Base-by-base conservation (phyloP, 1,140 invertebrate genomes). In the Drosophila auraria region DNA sequence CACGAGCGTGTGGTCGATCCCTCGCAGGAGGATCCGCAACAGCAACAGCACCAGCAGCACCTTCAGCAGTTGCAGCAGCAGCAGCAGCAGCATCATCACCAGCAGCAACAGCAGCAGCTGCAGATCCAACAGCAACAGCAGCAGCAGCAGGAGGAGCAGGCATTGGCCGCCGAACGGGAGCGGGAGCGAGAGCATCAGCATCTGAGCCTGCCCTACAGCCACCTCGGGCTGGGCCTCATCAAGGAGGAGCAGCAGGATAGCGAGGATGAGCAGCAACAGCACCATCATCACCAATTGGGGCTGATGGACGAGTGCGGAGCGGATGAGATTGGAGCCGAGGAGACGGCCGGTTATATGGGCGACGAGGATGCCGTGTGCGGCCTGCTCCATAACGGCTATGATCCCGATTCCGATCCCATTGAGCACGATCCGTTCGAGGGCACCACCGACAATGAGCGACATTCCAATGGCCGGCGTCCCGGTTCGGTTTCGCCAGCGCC, bases 1-100 rank as follows among this genome's bases (percentile, higher is more conserved):
- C 91, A 92, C 23, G 91, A 92, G 59, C 91, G 91, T 17, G 89
- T 92, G 25, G 80, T 87, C 12, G 91, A 92, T 68, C 89, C 73
- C n/a, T 27, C 83, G 27, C 69, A 51, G 20, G 91, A 92, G 58
- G 83, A 92, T 50, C 72, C 75, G 9, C 71, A 78, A 5, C 70
- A 68, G 3, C 81, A 73, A 8, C 83, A 80, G 11, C 51, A 53
- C 7, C 68, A 62, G 5, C 77, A 59, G 2, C 77, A 74, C 0
- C 57, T 57, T 0, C 71, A 60, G 23, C 38, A 47, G 36, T 49
- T 38, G 38, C 53, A 33, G 5, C 64, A 47, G 5, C 69, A 64
- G 9, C 38, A 64, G 9, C 38, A 49, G 1, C 33, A 49, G 6
- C 61, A 78, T 0, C 77, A 51, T 0, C 56, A 71, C 0, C 53